Evolutionary conservation across 2,113 vertebrate genomes (phyloP), one percentile per base, ranked within the genome.

Genomic region (Paralichthys olivaceus): DNA sequence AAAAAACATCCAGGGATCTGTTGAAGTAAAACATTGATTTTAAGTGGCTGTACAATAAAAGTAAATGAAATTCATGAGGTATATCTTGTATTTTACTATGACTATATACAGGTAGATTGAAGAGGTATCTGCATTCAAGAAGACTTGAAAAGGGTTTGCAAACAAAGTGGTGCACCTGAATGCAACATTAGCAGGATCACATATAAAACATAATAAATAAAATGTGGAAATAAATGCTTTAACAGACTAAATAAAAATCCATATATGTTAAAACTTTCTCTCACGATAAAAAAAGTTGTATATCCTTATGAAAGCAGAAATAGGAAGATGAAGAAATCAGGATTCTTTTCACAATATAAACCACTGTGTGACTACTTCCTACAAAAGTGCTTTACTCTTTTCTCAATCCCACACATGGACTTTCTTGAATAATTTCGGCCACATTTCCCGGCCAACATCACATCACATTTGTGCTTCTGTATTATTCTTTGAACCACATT

Each of bases 31-130:
- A 89, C 77, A 84, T 81, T 79, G 75, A 79, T 88, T 90, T 89
- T 81, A 93, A 93, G 83, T 93, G 88, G 85, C 81, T 86, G 84
- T 80, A 91, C 85, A 93, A 87, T 76, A 86, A 81, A 88, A 89
- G 89, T 22, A 88, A 88, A 93, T 85, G 62, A 91, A 90, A 87
- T 72, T 69, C 63, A 91, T 92, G 92, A 94, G 92, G 93, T 94
- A 94, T 93, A 80, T 91, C 77, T 92, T 74, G 91, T 91, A 80
- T 84, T 89, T 74, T 90, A 81, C 84, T 81, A 83, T 87, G 85
- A 81, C 70, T 88, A 91, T 86, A 67, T 90, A 93, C 87, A 93
- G 61, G 79, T 86, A 91, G 61, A 90, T 59, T 51, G 69, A 77
- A 89, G 92, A 94, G 93, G 93, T 94, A 92, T 88, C 78, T 87